Evolutionary conservation across 2,797 vertebrate genomes (phyloP), one percentile per base, ranked within the genome.

Genomic region (Chanos chanos): DNA sequence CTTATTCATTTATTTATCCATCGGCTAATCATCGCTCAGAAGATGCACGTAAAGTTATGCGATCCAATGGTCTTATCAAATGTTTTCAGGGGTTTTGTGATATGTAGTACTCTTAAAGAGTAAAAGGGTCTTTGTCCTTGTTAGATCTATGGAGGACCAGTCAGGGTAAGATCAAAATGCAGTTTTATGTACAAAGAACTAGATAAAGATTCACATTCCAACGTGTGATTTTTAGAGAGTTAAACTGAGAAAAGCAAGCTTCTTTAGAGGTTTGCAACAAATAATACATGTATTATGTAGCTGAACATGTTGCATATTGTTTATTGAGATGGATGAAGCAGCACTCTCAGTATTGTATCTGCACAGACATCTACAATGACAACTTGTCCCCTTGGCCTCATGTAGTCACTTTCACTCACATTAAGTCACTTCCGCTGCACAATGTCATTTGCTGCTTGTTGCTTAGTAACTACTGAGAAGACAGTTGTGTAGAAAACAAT

Each of bases 1-100:
- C 83, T 84, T 77, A 80, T 85, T 80, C 80, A 78, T 75, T 83
- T 80, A 76, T 41, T 31, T 57, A 18, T 57, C 30, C 63, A 49
- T 64, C 43, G 79, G 81, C 78, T 78, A 83, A 81, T 83, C 83
- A 74, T 82, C 84, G 83, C 74, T 79, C 77, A 86, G 85, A 80
- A 69, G 86, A 85, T 83, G 86, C 85, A 87, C 84, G 78, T 76
- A 75, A 70, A 39, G 52, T 57, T 18, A 55, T 21, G 51, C 28
- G 57, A 69, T 67, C 45, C 70, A 70, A 68, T 61, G 45, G 47
- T 53, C 40, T 5, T 13, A 21, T 28, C 60, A 27, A 52, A 15
- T 52, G 39, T 12, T 74, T 57, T 44, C n/a, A 63, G 28, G 41
- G 31, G 16, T 58, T 36, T n/a, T 19, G 24, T 43, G 30, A 5